A percentile compares a stretch with the other conserved stretches of the same genome.
Evolutionary conservation across 1,140 invertebrate species (phyloP).

Genomic region (Drosophila asahinai): DNA sequence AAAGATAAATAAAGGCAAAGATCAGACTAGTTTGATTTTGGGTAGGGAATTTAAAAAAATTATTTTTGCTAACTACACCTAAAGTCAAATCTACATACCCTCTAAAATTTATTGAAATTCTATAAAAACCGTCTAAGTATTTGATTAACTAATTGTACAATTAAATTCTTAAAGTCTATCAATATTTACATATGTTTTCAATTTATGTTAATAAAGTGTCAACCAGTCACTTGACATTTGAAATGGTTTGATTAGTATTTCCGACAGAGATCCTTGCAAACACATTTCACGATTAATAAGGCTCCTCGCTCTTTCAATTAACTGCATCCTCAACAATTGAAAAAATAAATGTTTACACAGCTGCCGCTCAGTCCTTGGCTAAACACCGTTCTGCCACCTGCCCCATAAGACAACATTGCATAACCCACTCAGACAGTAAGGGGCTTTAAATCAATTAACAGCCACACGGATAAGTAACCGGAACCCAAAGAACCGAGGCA

Average conservation of each 20-base stretch:
- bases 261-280: background rate
- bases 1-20: background rate
- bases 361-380: slow-evolving; percentile 25
- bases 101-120: too few species aligned
- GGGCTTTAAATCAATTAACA: slow-evolving; percentile 73
- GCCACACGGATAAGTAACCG: slow-evolving; percentile 52
- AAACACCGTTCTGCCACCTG: slow-evolving; percentile 36
- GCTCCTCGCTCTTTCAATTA: background rate
- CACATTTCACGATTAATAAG: background rate
- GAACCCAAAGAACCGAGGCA: slow-evolving; percentile 38
- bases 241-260: background rate
- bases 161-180: too few species aligned
- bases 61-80: background rate
- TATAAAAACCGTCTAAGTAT: too few species aligned
- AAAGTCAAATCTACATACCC: background rate
- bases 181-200: background rate
- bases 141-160: too few species aligned
- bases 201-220: background rate
- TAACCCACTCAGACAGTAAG: slow-evolving; percentile 35
- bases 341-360: slow-evolving; percentile 26
- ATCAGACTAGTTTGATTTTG: background rate
- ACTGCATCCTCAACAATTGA: background rate
- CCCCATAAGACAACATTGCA: slow-evolving; percentile 4
- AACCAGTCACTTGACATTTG: background rate
- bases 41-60: background rate